phyloP scores from a whole-genome alignment of 2,797 vertebrate species.

The Protonibea diacanthus region DNA sequence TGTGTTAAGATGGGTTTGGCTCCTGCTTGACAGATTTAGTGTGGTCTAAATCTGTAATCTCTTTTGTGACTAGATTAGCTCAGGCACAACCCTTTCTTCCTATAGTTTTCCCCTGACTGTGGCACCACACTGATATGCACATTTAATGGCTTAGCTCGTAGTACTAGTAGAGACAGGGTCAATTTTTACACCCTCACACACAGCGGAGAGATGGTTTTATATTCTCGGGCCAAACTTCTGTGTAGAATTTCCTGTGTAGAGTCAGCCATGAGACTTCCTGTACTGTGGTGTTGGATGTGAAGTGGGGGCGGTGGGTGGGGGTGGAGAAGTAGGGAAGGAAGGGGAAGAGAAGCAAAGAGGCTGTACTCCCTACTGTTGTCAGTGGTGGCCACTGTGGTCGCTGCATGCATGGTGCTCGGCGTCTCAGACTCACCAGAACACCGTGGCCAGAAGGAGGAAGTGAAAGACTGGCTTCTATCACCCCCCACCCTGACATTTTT shows the following conservation, averaged over 20 bases:
- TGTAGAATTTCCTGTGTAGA: conserved; percentile 83
- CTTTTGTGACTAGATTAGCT: conserved; percentile 75
- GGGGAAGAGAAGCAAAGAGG: conserved; percentile 63
- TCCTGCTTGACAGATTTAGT: conserved; percentile 74
- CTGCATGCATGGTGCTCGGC: conserved; percentile 30
- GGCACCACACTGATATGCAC: conserved; percentile 42
- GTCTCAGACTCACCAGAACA: conserved; percentile 55
- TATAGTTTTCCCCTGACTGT: conserved; percentile 28
- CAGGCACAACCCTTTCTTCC: conserved; percentile 59
- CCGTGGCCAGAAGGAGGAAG: conserved; percentile 53
- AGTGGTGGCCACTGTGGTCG: conserved; percentile 53
- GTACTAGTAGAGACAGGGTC: conserved; percentile 3
- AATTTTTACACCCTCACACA: conserved; percentile 32
- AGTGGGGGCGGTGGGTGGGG: conserved; percentile 29
- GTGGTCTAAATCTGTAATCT: conserved; percentile 78
- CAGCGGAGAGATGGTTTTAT: conserved; percentile 53
- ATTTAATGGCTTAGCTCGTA: conserved; percentile 15
- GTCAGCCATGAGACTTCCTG: conserved; percentile 83
- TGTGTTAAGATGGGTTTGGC: conserved; percentile 67
- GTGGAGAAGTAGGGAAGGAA: conserved; percentile 73
- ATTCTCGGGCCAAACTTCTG: conserved; percentile 72
- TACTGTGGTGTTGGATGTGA: conserved; percentile 70
- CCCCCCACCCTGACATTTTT: background rate
- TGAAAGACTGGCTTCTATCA: conserved; percentile 47
- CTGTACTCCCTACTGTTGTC: conserved; percentile 67